Conservation (phyloP, 2,113 vertebrate species). For the Ciconia maguari region DNA sequence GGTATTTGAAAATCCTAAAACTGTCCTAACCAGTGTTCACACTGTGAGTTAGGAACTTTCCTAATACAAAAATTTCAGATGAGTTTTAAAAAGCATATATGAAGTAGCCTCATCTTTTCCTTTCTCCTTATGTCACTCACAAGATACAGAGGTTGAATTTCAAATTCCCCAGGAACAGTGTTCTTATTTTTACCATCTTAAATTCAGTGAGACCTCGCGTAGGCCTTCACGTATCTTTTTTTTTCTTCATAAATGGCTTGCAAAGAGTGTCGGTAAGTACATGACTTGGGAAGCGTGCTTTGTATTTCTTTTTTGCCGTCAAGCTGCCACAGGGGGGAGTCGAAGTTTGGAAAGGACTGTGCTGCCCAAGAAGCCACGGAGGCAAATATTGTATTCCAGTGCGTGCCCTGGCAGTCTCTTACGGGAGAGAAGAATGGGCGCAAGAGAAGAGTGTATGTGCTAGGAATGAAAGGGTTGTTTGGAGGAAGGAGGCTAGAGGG, state of each 20-base stretch:
- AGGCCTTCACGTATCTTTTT: neutral
- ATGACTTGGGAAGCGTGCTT: neutral
- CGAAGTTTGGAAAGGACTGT: constrained; percentile 52
- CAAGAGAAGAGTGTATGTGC: neutral
- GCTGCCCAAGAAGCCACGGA: neutral
- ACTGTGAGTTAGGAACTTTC: neutral
- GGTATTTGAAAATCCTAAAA: neutral
- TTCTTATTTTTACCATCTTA: neutral
- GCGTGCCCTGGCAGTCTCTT: neutral
- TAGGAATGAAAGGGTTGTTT: neutral
- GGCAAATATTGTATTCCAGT: neutral
- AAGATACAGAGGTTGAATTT: neutral
- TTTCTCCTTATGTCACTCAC: neutral
- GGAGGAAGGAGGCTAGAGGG: neutral
- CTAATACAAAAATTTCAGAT: neutral
- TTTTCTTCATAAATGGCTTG: neutral
- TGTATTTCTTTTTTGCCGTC: neutral
- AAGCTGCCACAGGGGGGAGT: constrained; percentile 67
- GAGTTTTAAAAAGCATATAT: neutral
- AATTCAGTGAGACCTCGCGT: neutral
- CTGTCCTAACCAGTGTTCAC: neutral
- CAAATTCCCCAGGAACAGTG: neutral
- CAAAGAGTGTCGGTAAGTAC: neutral
- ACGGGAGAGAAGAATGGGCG: neutral
- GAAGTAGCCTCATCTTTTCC: neutral